phyloP scores from a whole-genome alignment of 2,113 vertebrate species.

The Actenoides lindsayi region DNA sequence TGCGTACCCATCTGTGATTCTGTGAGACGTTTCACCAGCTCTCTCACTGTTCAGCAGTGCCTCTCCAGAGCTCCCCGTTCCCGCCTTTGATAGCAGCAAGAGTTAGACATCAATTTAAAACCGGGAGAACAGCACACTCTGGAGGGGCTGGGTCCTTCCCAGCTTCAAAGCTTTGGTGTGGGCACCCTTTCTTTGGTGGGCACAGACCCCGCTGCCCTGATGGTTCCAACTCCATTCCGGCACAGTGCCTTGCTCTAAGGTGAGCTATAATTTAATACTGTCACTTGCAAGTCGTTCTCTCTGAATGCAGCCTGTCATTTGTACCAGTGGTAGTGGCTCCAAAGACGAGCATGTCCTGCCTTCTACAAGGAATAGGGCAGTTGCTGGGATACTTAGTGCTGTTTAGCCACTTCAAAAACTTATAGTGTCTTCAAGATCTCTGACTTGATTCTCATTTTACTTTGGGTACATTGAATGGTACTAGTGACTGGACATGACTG shows the following conservation, averaged over 20 bases:
- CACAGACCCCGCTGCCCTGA: background rate
- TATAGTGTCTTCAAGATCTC: background rate
- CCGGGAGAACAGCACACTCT: background rate
- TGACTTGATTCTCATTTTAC: background rate
- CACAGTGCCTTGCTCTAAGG: slow-evolving; percentile 3
- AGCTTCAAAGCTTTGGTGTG: background rate
- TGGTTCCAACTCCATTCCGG: background rate
- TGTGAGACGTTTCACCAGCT: fast-evolving
- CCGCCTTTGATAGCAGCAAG: background rate
- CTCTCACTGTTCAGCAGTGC: fast-evolving
- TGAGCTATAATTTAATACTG: background rate
- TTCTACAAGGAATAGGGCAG: fast-evolving
- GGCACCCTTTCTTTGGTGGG: background rate
- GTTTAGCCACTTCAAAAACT: background rate
- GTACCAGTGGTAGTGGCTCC: background rate
- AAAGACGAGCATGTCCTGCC: background rate
- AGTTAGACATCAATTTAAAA: background rate
- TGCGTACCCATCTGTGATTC: background rate
- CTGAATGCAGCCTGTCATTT: background rate
- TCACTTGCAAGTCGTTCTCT: background rate
- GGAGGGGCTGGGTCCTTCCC: slow-evolving; percentile 12
- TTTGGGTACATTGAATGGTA: fast-evolving
- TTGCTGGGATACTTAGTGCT: fast-evolving
- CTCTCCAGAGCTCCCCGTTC: background rate
- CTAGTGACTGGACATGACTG: background rate